Percentiles rank a stretch among this genome's conserved stretches.
Conservation (phyloP, 2,113 vertebrate species). For the Misgurnus anguillicaudatus region DNA sequence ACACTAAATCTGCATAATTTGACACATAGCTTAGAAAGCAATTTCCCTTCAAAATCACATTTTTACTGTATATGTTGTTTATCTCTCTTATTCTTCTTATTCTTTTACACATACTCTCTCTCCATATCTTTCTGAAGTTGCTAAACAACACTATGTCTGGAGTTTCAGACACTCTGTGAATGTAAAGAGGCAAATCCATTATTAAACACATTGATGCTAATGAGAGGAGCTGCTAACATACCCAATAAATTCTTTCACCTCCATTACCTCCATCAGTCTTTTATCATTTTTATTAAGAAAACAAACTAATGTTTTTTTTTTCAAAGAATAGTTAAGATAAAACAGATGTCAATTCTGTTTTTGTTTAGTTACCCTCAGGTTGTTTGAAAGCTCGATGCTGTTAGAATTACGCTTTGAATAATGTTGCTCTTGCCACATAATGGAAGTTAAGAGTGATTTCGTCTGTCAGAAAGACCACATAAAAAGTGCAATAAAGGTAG, state of each 20-base stretch:
- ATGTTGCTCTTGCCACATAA: too few species aligned
- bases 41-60: conserved; percentile 11
- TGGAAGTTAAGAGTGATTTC: too few species aligned
- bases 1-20: conserved; percentile 42
- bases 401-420: too few species aligned
- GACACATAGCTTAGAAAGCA: conserved; percentile 17
- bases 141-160: background rate
- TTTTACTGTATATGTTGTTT: conserved; percentile 15
- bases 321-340: too few species aligned
- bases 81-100: conserved; percentile 15
- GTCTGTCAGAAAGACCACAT: too few species aligned
- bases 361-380: too few species aligned
- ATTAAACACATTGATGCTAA: conserved; percentile 25
- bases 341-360: too few species aligned
- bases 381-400: too few species aligned
- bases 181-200: conserved; percentile 26
- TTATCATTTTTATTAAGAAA: too few species aligned
- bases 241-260: background rate
- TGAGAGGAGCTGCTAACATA: conserved; percentile 25
- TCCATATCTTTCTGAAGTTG: conserved; percentile 3
- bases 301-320: too few species aligned
- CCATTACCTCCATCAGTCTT: conserved; percentile 6
- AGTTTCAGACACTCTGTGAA: background rate
- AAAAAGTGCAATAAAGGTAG: too few species aligned
- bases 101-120: background rate